phyloP scores from a whole-genome alignment of 2,797 vertebrate genomes.

The Chaenodraco wilsoni region DNA sequence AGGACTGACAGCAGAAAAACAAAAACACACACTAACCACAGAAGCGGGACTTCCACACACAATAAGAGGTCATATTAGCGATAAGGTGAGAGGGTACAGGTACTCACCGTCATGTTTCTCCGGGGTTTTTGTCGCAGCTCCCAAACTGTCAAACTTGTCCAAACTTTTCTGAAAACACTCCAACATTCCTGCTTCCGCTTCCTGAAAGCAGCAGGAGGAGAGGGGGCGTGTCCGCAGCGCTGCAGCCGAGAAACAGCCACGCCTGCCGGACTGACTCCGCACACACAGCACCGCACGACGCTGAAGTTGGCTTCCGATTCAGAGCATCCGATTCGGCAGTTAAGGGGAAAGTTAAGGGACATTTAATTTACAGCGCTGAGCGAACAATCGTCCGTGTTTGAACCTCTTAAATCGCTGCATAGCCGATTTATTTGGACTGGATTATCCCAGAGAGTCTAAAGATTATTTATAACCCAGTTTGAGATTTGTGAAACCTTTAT shows the following conservation, averaged over 20 bases:
- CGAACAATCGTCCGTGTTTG: no score
- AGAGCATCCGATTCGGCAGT: no score
- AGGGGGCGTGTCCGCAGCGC: slow-evolving; percentile 44
- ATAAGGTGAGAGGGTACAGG: neutral
- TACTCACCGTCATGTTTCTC: slow-evolving; percentile 69
- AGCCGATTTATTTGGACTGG: no score
- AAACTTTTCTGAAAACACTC: slow-evolving; percentile 69
- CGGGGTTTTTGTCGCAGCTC: slow-evolving; percentile 28
- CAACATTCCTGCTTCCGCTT: slow-evolving; percentile 80
- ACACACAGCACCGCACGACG: neutral
- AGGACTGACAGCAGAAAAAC: slow-evolving; percentile 31
- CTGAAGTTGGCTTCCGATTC: no score
- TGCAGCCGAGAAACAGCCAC: slow-evolving; percentile 32
- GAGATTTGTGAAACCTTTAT: no score
- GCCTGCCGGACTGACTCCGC: neutral
- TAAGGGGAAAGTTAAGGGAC: no score
- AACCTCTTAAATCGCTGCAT: no score
- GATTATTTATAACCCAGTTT: no score
- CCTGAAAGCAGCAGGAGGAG: slow-evolving; percentile 60
- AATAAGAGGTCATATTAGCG: rapidly evolving
- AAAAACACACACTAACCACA: neutral
- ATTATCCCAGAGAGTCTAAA: no score
- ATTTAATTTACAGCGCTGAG: no score
- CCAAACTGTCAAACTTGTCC: slow-evolving; percentile 54
- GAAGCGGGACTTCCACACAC: neutral